These are phyloP conservation scores for Iphiclides podalirius DNA, from an alignment of 2,888 invertebrate genomes.

Conservation along the genomic window DNA sequence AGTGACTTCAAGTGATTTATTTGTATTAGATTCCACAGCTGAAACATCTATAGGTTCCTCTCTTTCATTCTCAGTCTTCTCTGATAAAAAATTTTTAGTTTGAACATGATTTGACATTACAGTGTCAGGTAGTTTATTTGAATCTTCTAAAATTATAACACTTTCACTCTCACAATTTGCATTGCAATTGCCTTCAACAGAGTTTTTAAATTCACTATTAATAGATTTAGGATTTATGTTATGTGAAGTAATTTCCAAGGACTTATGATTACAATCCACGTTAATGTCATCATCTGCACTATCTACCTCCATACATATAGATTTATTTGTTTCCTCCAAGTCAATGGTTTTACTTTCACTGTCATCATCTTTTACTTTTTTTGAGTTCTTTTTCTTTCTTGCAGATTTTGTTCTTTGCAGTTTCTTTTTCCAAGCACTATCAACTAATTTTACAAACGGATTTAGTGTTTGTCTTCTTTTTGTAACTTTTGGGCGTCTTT, in stretches of 20 bases:
- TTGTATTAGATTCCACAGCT: constrained; percentile 22
- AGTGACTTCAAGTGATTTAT: constrained; percentile 18
- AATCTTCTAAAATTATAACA: constrained; percentile 3
- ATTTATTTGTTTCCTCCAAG: constrained; percentile 27
- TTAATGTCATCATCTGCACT: constrained; percentile 21
- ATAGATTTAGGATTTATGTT: not conserved
- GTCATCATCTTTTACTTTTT: constrained; percentile 28
- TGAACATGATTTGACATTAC: not conserved
- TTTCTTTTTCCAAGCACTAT: constrained; percentile 65
- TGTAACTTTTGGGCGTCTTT: constrained; percentile 38
- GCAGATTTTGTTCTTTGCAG: constrained; percentile 43
- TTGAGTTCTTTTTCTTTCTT: constrained; percentile 45
- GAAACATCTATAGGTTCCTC: constrained; percentile 23
- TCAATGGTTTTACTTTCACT: constrained; percentile 26
- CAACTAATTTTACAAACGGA: constrained; percentile 67
- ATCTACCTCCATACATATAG: constrained; percentile 23
- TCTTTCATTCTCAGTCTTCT: constrained; percentile 20
- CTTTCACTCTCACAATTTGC: constrained; percentile 17
- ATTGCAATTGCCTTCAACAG: constrained; percentile 3
- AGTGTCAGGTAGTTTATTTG: not conserved
- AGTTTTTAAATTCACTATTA: constrained; percentile 27
- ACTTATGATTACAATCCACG: not conserved
- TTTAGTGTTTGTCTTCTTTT: constrained; percentile 47
- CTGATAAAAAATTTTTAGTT: not conserved
- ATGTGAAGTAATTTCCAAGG: not conserved